Percentiles rank a stretch among this genome's conserved stretches.
phyloP scores from a whole-genome alignment of 2,113 vertebrate genomes.

The Muntiacus reevesi region DNA sequence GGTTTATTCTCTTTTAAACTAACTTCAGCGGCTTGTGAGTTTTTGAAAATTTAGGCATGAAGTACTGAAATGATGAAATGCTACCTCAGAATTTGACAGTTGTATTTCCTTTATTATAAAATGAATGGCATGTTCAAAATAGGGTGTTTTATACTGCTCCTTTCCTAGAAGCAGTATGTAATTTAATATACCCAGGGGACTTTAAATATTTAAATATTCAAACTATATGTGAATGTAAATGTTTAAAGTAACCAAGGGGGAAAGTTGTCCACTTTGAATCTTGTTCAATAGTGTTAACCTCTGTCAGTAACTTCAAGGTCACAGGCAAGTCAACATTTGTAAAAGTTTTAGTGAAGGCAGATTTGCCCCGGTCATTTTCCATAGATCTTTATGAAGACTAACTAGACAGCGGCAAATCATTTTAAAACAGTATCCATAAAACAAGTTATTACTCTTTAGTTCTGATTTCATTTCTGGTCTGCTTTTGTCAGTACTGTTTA shows the following conservation, averaged over 20 bases:
- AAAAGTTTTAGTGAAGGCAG: neutral
- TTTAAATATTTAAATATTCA: neutral
- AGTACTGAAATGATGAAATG: slow-evolving; percentile 7
- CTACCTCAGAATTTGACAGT: neutral
- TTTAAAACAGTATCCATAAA: neutral
- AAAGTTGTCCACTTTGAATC: neutral
- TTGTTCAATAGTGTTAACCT: neutral
- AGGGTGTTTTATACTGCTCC: neutral
- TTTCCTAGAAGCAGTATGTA: neutral
- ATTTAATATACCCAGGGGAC: neutral
- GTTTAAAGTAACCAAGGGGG: neutral
- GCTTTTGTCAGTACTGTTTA: neutral
- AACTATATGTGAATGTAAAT: neutral
- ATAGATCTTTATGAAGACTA: neutral
- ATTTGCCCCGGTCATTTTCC: neutral
- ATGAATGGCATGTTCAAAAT: neutral
- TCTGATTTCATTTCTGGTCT: neutral
- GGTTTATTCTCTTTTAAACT: neutral
- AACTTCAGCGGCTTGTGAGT: neutral
- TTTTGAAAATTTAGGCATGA: neutral
- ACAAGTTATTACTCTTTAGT: neutral
- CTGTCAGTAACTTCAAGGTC: neutral
- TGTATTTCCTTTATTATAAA: slow-evolving; percentile 20
- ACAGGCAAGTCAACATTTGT: neutral
- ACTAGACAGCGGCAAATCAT: neutral